Percentiles rank a stretch among this genome's conserved stretches.
These are phyloP conservation scores for Halotydeus destructor DNA, from an alignment of 1,140 invertebrate genomes.

Conservation along the genomic window DNA sequence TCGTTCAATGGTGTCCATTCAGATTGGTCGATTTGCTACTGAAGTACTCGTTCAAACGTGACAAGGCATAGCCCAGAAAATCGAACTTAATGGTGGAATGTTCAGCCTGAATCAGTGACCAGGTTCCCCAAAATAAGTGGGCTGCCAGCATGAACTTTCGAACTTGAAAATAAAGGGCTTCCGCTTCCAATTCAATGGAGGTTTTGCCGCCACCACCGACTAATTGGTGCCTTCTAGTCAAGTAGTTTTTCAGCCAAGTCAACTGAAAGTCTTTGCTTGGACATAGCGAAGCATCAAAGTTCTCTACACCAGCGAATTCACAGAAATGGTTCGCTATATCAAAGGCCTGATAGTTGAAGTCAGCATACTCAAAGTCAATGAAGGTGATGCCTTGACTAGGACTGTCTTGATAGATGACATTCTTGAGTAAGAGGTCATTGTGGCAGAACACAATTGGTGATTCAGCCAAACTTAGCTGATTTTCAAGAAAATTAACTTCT, in stretches of 20 bases:
- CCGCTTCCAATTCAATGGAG: conserved; percentile 34
- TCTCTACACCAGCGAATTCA: conserved; percentile 61
- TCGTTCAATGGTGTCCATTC: no score
- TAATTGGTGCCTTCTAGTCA: conserved; percentile 27
- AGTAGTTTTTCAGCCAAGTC: conserved; percentile 55
- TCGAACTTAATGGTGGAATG: conserved; percentile 83
- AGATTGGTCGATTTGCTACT: no score
- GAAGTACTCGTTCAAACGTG: conserved; percentile 8
- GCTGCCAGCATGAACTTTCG: conserved; percentile 53
- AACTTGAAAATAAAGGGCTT: conserved; percentile 47
- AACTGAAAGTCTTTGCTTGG: conserved; percentile 56
- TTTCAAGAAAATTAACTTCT: conserved; percentile 45
- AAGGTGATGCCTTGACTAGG: conserved; percentile 42
- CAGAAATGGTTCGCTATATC: conserved; percentile 97
- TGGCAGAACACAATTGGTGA: conserved; percentile 86
- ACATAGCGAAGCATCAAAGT: conserved; percentile 37
- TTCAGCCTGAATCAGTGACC: conserved; percentile 73
- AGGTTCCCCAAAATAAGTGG: conserved; percentile 79
- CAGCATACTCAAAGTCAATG: conserved; percentile 94
- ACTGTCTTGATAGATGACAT: conserved; percentile 53
- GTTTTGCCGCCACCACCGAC: background rate
- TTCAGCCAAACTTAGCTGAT: conserved; percentile 36
- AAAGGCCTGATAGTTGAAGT: conserved; percentile 77
- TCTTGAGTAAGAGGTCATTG: conserved; percentile 86
- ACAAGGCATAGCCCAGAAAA: conserved; percentile 51